A percentile compares a stretch with the other conserved stretches of the same genome.
These are phyloP conservation scores for Melanostoma mellinum DNA, from an alignment of 2,888 invertebrate species.

Conservation along the genomic window DNA sequence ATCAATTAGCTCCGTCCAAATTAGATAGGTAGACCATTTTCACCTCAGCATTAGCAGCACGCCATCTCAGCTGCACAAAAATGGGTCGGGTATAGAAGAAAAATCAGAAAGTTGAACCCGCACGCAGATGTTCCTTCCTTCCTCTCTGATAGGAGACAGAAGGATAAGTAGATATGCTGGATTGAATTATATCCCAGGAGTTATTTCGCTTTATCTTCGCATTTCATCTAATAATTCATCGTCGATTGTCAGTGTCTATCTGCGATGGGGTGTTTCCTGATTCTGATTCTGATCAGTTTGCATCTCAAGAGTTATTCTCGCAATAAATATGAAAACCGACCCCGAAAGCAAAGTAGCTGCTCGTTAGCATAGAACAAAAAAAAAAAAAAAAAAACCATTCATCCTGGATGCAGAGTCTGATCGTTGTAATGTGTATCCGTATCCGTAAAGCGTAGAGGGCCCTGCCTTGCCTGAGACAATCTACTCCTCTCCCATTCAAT, in stretches of 20 bases:
- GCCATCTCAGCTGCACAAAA: background rate
- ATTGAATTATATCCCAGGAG: conserved; percentile 32
- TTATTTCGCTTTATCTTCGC: conserved; percentile 30
- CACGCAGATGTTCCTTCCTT: background rate
- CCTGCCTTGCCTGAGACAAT: background rate
- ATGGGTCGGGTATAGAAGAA: no score
- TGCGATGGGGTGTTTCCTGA: background rate
- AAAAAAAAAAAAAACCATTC: conserved; percentile 49
- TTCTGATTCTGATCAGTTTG: conserved; percentile 29
- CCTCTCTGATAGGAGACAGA: background rate
- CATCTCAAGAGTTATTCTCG: conserved; percentile 37
- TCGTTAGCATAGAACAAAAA: background rate
- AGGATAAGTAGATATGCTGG: conserved; percentile 15
- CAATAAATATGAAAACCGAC: conserved; percentile 62
- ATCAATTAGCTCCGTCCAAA: conserved; percentile 23
- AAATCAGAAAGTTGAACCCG: conserved; percentile 11
- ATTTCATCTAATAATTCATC: conserved; percentile 54
- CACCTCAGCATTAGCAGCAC: conserved; percentile 17
- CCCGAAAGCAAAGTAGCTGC: conserved; percentile 4
- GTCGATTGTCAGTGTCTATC: conserved; percentile 27
- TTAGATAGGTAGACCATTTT: conserved; percentile 9
- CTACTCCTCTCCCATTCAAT: background rate
- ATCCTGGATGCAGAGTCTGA: conserved; percentile 41
- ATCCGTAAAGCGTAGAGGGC: background rate
- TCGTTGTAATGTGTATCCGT: background rate